Percentiles rank a stretch among this genome's conserved stretches.
phyloP scores from a whole-genome alignment of 2,113 vertebrate genomes.

The Megaceryle torquata region DNA sequence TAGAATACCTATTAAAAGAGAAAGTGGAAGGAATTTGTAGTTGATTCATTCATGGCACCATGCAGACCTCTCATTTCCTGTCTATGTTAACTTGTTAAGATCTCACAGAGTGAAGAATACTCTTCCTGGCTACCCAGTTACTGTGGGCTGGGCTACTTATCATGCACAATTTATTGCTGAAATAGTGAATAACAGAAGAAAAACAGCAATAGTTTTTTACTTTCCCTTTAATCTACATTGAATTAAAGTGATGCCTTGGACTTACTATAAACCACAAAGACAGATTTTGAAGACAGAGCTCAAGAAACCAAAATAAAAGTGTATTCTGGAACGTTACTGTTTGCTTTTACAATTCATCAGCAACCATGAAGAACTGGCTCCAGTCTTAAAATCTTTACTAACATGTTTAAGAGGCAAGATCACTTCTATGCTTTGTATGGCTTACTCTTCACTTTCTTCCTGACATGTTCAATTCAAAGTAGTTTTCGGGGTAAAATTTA shows the following conservation, averaged over 20 bases:
- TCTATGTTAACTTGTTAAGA: not conserved
- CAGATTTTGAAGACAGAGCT: not conserved
- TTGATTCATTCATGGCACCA: not conserved
- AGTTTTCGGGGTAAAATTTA: constrained; percentile 26
- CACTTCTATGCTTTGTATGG: not conserved
- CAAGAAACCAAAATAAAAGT: not conserved
- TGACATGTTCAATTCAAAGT: not conserved
- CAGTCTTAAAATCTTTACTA: not conserved
- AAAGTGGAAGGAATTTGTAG: not conserved
- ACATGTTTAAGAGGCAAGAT: not conserved
- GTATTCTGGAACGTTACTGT: not conserved
- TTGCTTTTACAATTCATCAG: constrained; percentile 1
- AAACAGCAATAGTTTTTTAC: not conserved
- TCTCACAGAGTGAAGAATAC: not conserved
- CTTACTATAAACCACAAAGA: not conserved
- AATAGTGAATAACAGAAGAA: not conserved
- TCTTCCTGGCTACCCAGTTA: not conserved
- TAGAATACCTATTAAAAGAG: not conserved
- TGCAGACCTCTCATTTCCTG: not conserved
- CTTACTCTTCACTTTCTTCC: not conserved
- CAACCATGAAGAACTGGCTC: not conserved
- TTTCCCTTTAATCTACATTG: not conserved
- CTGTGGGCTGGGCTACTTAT: not conserved
- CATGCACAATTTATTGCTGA: not conserved
- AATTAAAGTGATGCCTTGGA: not conserved